Base-by-base conservation (phyloP, 1,140 invertebrate species). In the Ips typographus region DNA sequence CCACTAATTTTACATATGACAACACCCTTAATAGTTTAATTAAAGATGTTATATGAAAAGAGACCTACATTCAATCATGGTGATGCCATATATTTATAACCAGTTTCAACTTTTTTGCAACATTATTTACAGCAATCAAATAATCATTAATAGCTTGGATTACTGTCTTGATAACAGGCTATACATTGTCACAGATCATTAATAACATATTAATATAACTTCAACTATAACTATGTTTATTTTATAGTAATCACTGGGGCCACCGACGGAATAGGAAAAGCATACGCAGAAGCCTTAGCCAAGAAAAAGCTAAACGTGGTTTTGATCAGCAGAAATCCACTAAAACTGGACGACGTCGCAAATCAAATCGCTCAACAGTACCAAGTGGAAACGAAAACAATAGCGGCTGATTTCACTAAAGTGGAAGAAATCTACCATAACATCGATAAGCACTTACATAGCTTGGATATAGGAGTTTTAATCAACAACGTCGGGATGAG, bases 401-500 rank as follows among this genome's bases (percentile, higher is more conserved):
- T 98, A 57, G 89, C 90, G 76, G 91, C 91, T 36, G 94, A 98
- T 80, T 96, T 98, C 78, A 90, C 90, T 69, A 71, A 80, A 6
- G 83, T 80, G 2, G 84, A 86, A 2, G 82, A 85, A 6, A 91
- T 95, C 47, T 98, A 94, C 77, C 82, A 88, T 0, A 86, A 86
- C 63, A 94, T 98, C 57, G 84, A 87, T 39, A 87, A 88, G 72
- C 86, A 91, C 62, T 84, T 96, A 4, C 82, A 82, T 4, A 91
- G 88, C 1, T 82, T 98, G 1, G 94, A 98, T 78, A 90, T 98
- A 68, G 95, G 94, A 1, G 89, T 96, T 22, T 83, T 98, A 5
- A 88, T 99, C 3, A 99, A 99, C 80, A 99, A 98, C 83, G 96
- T 98, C 0, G 97, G 96, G 2, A 89, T 94, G 70, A 94, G 92